Percentiles rank a stretch among this genome's conserved stretches.
Conservation (phyloP, 1,140 invertebrate species). For the Lutraria rhynchaena region DNA sequence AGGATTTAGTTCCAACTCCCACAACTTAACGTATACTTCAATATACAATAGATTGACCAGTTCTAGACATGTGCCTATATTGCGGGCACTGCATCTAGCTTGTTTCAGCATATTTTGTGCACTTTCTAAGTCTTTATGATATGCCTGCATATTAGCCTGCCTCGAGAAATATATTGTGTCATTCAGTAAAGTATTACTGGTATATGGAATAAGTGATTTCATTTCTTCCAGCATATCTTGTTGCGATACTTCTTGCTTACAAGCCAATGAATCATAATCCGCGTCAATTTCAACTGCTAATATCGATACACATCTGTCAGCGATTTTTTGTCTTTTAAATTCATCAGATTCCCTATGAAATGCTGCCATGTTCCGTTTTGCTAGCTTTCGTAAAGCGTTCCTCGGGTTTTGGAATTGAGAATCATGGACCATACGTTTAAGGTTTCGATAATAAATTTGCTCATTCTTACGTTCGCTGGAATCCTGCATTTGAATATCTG, state of each 20-base stretch:
- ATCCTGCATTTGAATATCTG: background rate
- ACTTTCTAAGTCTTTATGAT: slow-evolving; percentile 29
- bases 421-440: slow-evolving; percentile 62
- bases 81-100: slow-evolving; percentile 51
- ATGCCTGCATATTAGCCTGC: slow-evolving; percentile 55
- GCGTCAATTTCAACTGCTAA: slow-evolving; percentile 64
- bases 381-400: slow-evolving; percentile 35
- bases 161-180: slow-evolving; percentile 55
- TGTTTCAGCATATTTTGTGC: slow-evolving; percentile 48
- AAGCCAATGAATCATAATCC: slow-evolving; percentile 55
- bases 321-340: slow-evolving; percentile 18
- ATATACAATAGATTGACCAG: slow-evolving; percentile 64
- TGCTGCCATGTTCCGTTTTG: background rate
- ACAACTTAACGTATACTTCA: slow-evolving; percentile 61
- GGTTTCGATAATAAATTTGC: slow-evolving; percentile 52
- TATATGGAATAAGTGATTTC: slow-evolving; percentile 10
- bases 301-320: slow-evolving; percentile 59
- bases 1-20: slow-evolving; percentile 59
- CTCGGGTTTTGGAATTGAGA: slow-evolving; percentile 53
- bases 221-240: slow-evolving; percentile 57
- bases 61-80: slow-evolving; percentile 52
- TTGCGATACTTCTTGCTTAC: slow-evolving; percentile 48
- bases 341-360: slow-evolving; percentile 19
- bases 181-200: slow-evolving; percentile 52
- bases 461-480: slow-evolving; percentile 37